Conservation (phyloP, 2,888 invertebrate genomes). For the Leptura quadrifasciata region DNA sequence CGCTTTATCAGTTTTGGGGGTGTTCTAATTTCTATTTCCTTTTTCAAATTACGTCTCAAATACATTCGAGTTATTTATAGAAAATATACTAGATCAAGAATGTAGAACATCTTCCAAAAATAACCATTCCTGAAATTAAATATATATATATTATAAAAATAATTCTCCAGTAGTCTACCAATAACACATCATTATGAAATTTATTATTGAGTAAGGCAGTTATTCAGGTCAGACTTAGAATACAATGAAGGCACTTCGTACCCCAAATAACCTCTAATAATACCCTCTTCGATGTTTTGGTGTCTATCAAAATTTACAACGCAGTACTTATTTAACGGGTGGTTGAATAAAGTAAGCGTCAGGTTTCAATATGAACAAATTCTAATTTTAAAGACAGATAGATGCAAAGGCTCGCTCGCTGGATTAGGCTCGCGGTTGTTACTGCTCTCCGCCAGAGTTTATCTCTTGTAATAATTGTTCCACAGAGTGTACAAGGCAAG, state of each 20-base stretch:
- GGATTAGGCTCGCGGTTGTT: too few species aligned
- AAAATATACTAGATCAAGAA: neutral
- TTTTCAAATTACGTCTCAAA: neutral
- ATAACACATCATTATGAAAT: constrained; percentile 26
- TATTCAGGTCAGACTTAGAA: constrained; percentile 30
- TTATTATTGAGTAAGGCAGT: constrained; percentile 29
- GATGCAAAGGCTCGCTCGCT: too few species aligned
- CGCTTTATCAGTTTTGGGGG: too few species aligned
- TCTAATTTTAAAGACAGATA: neutral
- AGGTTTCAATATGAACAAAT: neutral
- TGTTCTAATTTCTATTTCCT: neutral
- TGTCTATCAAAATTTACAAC: constrained; percentile 24
- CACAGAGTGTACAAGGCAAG: too few species aligned
- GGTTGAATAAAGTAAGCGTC: neutral
- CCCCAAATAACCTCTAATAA: constrained; percentile 25
- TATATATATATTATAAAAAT: constrained; percentile 8
- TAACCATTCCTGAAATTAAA: neutral
- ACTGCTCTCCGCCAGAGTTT: too few species aligned
- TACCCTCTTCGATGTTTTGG: constrained; percentile 32
- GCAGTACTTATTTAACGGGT: constrained; percentile 20
- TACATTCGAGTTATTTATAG: neutral
- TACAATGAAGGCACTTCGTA: constrained; percentile 30
- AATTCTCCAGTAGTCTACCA: neutral
- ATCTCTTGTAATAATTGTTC: too few species aligned
- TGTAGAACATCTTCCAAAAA: constrained; percentile 21